These are phyloP conservation scores for Actinernus sp. DNA, from an alignment of 92 coral and sea anemone species.

Conservation along the genomic window DNA sequence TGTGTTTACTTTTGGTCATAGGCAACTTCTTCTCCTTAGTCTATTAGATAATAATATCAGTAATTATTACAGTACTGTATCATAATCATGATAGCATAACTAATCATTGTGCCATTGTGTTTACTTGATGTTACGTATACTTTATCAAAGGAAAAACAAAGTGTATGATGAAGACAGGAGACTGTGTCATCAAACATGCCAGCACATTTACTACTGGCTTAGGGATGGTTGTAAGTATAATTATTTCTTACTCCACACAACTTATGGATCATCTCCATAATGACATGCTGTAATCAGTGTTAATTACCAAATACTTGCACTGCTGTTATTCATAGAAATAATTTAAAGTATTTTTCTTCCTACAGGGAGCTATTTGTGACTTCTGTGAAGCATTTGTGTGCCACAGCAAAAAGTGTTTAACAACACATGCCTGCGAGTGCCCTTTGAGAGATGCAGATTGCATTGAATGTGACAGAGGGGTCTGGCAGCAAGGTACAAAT, in stretches of 20 bases:
- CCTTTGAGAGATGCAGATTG: slow-evolving; percentile 86
- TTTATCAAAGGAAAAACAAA: slow-evolving; percentile 88
- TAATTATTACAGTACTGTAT: too few species aligned
- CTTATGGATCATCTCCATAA: too few species aligned
- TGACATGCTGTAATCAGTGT: too few species aligned
- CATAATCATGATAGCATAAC: too few species aligned
- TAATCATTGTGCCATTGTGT: too few species aligned
- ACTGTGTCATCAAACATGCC: slow-evolving; percentile 95
- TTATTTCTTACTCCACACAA: too few species aligned
- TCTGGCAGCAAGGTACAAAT: slow-evolving; percentile 99
- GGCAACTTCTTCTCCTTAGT: too few species aligned
- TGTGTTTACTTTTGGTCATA: too few species aligned
- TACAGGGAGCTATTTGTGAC: slow-evolving; percentile 98
- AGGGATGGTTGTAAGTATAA: slow-evolving; percentile 90
- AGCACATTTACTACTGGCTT: slow-evolving; percentile 82
- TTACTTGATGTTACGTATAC: too few species aligned
- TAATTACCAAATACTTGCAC: too few species aligned
- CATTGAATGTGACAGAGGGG: slow-evolving; percentile 91
- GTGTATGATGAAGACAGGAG: slow-evolving; percentile 93
- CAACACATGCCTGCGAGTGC: slow-evolving; percentile 98
- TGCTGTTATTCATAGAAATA: too few species aligned
- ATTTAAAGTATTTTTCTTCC: neutral
- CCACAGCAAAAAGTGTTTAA: slow-evolving; percentile 90
- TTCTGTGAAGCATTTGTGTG: slow-evolving; percentile 98
- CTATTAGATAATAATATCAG: too few species aligned